phyloP scores from a whole-genome alignment of 2,888 invertebrate genomes.

The Leptinotarsa rubiginosa region DNA sequence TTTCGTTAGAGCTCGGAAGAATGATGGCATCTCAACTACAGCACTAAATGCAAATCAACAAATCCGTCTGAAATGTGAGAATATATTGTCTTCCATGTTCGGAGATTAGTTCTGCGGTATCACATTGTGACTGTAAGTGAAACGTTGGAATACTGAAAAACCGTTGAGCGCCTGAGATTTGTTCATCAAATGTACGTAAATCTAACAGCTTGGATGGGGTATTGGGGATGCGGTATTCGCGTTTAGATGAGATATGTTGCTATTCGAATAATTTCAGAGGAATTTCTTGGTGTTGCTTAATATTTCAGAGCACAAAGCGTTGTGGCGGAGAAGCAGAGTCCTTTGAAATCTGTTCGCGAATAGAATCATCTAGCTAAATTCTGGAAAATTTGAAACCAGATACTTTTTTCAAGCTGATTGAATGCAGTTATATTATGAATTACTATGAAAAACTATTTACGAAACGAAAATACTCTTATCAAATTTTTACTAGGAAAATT shows the following conservation, averaged over 20 bases:
- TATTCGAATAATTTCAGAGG: not conserved
- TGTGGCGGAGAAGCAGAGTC: not conserved
- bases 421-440: too few species aligned
- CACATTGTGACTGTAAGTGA: not conserved
- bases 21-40: not conserved
- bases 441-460: too few species aligned
- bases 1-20: conserved; percentile 13
- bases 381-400: too few species aligned
- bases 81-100: not conserved
- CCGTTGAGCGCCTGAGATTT: not conserved
- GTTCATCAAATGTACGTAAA: not conserved
- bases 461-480: too few species aligned
- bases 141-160: conserved; percentile 1
- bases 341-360: not conserved
- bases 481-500: too few species aligned
- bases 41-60: conserved; percentile 16
- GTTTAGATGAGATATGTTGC: not conserved
- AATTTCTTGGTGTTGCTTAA: conserved; percentile 8
- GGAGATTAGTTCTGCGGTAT: not conserved
- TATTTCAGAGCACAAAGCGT: not conserved
- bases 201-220: not conserved
- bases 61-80: not conserved
- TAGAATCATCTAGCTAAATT: not conserved
- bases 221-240: conserved; percentile 4
- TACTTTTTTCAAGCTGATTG: too few species aligned